Percentiles rank a stretch among this genome's conserved stretches.
These are phyloP conservation scores for Chelon labrosus DNA, from an alignment of 2,797 vertebrate genomes.

Conservation along the genomic window DNA sequence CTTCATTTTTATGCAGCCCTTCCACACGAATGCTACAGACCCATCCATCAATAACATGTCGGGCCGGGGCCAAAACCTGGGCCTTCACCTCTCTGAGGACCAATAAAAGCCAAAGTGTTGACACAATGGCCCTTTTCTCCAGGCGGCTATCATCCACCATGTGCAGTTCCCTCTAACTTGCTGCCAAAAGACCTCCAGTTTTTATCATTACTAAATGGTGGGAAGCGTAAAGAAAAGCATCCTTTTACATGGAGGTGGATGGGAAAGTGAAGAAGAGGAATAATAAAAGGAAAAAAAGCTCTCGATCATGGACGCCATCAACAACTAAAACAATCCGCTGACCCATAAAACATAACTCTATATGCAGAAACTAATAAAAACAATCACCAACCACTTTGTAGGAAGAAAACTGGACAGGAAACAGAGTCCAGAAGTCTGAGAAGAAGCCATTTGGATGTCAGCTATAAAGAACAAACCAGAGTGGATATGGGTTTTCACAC, in stretches of 20 bases:
- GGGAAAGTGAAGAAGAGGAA: constrained; percentile 42
- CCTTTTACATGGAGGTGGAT: constrained; percentile 48
- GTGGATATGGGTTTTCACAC: constrained; percentile 50
- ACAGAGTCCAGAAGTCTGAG: constrained; percentile 40
- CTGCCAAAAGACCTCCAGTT: constrained; percentile 67
- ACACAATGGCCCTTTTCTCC: constrained; percentile 82
- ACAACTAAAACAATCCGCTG: constrained; percentile 56
- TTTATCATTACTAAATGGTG: constrained; percentile 75
- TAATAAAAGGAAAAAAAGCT: constrained; percentile 11
- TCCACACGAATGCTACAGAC: constrained; percentile 69
- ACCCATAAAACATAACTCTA: constrained; percentile 64
- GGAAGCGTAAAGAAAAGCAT: constrained; percentile 66
- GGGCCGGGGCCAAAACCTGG: constrained; percentile 68
- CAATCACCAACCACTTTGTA: constrained; percentile 52
- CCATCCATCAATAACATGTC: constrained; percentile 79
- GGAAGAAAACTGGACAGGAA: constrained; percentile 54
- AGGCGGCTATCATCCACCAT: constrained; percentile 56
- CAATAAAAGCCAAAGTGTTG: constrained; percentile 82
- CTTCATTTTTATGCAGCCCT: constrained; percentile 64
- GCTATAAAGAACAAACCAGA: constrained; percentile 38
- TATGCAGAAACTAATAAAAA: constrained; percentile 68
- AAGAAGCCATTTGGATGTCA: constrained; percentile 40
- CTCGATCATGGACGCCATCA: constrained; percentile 25
- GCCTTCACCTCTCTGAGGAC: constrained; percentile 73
- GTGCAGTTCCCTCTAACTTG: constrained; percentile 55